phyloP scores from a whole-genome alignment of 2,888 invertebrate genomes.

The Julus scandinavius region DNA sequence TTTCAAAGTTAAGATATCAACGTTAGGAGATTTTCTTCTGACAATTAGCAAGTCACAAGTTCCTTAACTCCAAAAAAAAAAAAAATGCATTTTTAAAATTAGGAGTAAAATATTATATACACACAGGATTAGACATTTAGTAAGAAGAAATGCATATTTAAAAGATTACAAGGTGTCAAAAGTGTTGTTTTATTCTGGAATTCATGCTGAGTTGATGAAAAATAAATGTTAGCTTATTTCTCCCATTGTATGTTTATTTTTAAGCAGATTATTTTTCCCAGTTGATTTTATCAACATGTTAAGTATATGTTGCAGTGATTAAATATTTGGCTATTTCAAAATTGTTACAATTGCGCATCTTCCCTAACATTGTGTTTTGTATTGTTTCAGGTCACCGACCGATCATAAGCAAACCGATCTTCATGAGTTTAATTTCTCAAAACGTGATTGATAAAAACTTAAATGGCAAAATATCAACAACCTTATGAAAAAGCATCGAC shows the following conservation, averaged over 20 bases:
- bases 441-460: neutral
- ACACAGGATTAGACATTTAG: neutral
- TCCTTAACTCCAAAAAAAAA: too few species aligned
- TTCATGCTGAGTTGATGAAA: neutral
- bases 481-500: neutral
- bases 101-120: too few species aligned
- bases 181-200: conserved; percentile 17
- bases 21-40: too few species aligned
- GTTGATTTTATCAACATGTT: neutral
- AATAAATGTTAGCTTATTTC: neutral
- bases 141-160: neutral
- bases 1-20: too few species aligned
- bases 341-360: neutral
- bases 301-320: neutral
- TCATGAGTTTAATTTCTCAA: neutral
- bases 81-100: too few species aligned
- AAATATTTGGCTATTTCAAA: neutral
- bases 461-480: neutral
- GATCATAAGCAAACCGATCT: neutral
- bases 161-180: neutral
- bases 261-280: neutral
- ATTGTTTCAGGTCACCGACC: conserved; percentile 41
- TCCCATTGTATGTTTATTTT: neutral
- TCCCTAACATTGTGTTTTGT: neutral
- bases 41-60: too few species aligned